A percentile compares a stretch with the other conserved stretches of the same genome.
Conservation (phyloP, 2,113 vertebrate species). For the Callospermophilus lateralis region DNA sequence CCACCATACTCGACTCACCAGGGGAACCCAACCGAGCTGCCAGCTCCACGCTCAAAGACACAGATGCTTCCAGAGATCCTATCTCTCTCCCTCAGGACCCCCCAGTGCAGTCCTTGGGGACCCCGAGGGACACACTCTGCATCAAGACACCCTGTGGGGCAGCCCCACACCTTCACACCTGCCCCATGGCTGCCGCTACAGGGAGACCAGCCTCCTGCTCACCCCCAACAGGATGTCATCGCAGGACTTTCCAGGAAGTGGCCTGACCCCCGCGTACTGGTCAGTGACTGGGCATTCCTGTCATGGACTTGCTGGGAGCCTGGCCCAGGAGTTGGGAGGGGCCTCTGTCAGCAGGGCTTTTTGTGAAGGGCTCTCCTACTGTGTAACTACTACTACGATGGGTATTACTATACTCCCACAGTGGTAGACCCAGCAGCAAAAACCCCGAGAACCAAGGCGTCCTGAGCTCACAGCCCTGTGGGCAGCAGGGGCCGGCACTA, state of each 20-base stretch:
- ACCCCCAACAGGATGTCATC: too few species aligned
- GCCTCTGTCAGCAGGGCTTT: neutral
- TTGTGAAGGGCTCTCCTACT: neutral
- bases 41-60: neutral
- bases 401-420: neutral
- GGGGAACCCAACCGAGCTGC: neutral
- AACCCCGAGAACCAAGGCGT: too few species aligned
- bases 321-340: neutral
- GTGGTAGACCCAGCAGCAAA: too few species aligned
- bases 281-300: too few species aligned
- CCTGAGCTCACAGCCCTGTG: too few species aligned
- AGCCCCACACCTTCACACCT: too few species aligned
- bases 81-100: neutral
- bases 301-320: neutral
- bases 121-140: fast-evolving
- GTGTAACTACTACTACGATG: neutral
- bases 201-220: too few species aligned
- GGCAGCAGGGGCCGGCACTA: too few species aligned
- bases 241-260: too few species aligned
- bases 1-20: too few species aligned
- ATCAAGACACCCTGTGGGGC: neutral
- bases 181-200: too few species aligned
- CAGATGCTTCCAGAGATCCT: neutral
- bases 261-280: neutral
- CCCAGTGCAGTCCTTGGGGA: neutral